phyloP scores from a whole-genome alignment of 2,797 vertebrate genomes.

The Perodicticus potto region DNA sequence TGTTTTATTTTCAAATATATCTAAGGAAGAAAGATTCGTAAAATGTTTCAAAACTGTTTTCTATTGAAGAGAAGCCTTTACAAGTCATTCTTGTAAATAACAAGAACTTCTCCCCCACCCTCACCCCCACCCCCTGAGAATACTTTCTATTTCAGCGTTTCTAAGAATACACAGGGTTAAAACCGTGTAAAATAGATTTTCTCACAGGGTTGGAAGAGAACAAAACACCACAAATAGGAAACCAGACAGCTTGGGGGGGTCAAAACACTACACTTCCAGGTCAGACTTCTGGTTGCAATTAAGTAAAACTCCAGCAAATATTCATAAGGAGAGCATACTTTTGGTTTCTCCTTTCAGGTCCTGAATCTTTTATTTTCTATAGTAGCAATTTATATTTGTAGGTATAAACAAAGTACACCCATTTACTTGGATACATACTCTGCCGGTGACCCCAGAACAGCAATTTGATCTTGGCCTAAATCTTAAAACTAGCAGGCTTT shows the following conservation, averaged over 20 bases:
- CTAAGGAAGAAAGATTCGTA: slow-evolving; percentile 72
- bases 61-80: slow-evolving; percentile 77
- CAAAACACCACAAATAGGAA: slow-evolving; percentile 89
- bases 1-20: slow-evolving; percentile 67
- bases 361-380: slow-evolving; percentile 75
- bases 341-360: slow-evolving; percentile 81
- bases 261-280: slow-evolving; percentile 91
- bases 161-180: slow-evolving; percentile 86
- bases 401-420: background rate
- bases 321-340: slow-evolving; percentile 87
- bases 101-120: slow-evolving; percentile 63
- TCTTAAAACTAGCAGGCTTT: slow-evolving; percentile 48
- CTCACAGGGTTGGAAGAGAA: slow-evolving; percentile 88
- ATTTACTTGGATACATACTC: background rate
- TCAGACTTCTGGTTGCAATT: slow-evolving; percentile 92
- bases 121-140: slow-evolving; percentile 37
- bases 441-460: background rate
- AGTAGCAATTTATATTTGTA: slow-evolving; percentile 69
- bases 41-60: slow-evolving; percentile 76
- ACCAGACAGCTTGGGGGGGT: slow-evolving; percentile 88
- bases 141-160: slow-evolving; percentile 75
- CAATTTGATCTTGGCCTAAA: slow-evolving; percentile 48
- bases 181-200: slow-evolving; percentile 86
- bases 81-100: slow-evolving; percentile 76
- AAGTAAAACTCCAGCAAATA: slow-evolving; percentile 88